Conservation (phyloP, 92 coral and sea anemone species). For the Bergia puertoricense region DNA sequence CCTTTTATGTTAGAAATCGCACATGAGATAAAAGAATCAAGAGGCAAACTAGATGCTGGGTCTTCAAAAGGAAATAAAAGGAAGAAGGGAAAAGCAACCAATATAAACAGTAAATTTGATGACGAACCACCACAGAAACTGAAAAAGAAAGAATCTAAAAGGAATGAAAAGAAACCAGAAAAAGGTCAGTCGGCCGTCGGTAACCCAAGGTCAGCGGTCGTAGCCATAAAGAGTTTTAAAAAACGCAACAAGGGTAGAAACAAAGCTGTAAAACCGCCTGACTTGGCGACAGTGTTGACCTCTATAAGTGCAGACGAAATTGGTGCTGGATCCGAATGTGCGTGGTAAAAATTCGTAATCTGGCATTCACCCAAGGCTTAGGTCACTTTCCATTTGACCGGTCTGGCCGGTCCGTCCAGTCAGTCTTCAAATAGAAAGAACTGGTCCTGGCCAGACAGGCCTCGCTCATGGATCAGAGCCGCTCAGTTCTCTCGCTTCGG, state of each 20-base stretch:
- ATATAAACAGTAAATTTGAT: not conserved
- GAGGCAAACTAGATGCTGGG: not conserved
- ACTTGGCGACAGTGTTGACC: not conserved
- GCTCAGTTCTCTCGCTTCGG: no score
- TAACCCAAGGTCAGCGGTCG: constrained; percentile 35
- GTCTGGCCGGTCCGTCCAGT: no score
- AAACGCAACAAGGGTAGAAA: not conserved
- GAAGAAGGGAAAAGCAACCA: not conserved
- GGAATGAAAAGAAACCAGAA: not conserved
- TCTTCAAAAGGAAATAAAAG: constrained; percentile 8
- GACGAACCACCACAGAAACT: constrained; percentile 23
- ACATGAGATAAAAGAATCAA: not conserved
- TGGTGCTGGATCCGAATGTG: constrained; percentile 23
- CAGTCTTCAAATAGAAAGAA: no score
- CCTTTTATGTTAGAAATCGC: not conserved
- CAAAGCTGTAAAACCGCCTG: not conserved
- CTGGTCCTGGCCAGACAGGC: no score
- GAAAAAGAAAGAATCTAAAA: constrained; percentile 13
- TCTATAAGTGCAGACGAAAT: not conserved
- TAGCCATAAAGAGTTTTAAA: constrained; percentile 21
- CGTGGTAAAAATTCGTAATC: constrained; percentile 14
- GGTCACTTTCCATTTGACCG: no score
- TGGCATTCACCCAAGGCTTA: not conserved
- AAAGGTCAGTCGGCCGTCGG: constrained; percentile 26
- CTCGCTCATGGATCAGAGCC: no score